Evolutionary conservation across 2,113 vertebrate species (phyloP), one percentile per base, ranked within the genome.

Genomic region (Platysternon megacephalum): DNA sequence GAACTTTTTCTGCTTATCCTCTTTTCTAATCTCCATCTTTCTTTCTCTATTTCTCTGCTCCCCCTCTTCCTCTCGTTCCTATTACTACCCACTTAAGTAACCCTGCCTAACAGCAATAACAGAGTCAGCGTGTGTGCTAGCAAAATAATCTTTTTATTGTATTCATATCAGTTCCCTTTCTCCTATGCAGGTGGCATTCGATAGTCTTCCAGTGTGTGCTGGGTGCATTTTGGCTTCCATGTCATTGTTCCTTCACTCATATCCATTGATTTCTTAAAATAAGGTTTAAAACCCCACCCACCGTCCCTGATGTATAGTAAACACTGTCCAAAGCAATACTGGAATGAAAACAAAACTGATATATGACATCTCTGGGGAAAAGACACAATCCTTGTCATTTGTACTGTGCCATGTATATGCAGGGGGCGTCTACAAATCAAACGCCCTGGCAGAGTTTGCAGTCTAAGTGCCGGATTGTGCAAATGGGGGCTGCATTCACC

Each of bases 391-490:
- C 39, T 65, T 91, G 87, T 81, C 35, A 28, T 65, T 55, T 82
- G 55, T 42, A 61, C 32, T 72, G 21, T 49, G 39, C 0, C 35
- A 16, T 52, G 44, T 39, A 46, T 52, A 39, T 44, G 51, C 29
- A 46, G 78, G 58, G 28, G 32, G 10, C 17, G 44, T 8, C 68
- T 32, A 51, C 49, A 86, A 24, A 76, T 51, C 29, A n/a, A 76
- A 76, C 22, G 11, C 13, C 28, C 51, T 1, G 2, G 5, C 11
- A 3, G n/a, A 29, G 81, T 24, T 72, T 68, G 12, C 48, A 39
- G 72, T 5, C 13, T 52, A 65, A 1, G 3, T 3, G 49, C 0
- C 2, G 24, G 82, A 28, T 0, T 0, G 14, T 19, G 32, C 35
- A 8, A 0, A 61, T 32, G 11, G 58, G 58, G 29, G 58, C 58